phyloP scores from a whole-genome alignment of 2,888 invertebrate genomes.

The Trachelus troglodyta region DNA sequence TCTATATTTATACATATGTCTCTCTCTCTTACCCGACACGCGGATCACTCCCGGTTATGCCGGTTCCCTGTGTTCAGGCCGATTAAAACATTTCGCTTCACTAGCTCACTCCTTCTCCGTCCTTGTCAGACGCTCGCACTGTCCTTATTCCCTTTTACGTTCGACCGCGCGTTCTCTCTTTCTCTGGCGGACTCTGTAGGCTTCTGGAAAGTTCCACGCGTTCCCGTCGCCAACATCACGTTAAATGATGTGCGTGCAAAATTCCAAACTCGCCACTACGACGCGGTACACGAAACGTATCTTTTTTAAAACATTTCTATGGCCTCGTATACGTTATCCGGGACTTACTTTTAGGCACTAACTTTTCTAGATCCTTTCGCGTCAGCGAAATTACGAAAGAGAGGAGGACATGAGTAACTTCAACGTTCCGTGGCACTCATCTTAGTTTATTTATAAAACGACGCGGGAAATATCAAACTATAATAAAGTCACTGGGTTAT shows the following conservation, averaged over 20 bases:
- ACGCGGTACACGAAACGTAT: not conserved
- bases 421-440: not conserved
- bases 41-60: not conserved
- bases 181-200: conserved; percentile 17
- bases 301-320: not conserved
- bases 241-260: not conserved
- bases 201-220: conserved; percentile 60
- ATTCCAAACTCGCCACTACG: not conserved
- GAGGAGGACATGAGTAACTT: not conserved
- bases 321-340: not conserved
- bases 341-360: not conserved
- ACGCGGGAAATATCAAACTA: not conserved
- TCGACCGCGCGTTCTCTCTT: conserved; percentile 11
- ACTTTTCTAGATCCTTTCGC: not conserved
- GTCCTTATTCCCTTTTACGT: conserved; percentile 15
- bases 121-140: conserved; percentile 13
- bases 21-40: not conserved
- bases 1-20: not conserved
- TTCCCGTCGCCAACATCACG: conserved; percentile 24
- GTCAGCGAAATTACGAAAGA: not conserved
- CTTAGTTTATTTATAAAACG: not conserved
- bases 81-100: conserved; percentile 1
- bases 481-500: not conserved
- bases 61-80: not conserved
- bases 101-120: conserved; percentile 18